Conservation (phyloP, 64 coral and sea anemone species). For the Orbicella faveolata region DNA sequence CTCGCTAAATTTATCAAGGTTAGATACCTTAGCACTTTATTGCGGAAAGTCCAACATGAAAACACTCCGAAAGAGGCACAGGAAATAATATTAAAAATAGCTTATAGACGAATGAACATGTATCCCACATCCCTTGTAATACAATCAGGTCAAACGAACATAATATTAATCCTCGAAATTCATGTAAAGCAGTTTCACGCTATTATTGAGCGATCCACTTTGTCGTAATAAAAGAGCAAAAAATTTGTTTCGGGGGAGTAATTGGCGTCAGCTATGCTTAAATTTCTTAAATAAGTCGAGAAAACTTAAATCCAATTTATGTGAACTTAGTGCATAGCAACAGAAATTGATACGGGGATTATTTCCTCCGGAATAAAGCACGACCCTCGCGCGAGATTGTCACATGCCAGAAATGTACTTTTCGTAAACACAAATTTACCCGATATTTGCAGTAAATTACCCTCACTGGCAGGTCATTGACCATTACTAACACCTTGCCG, state of each 20-base stretch:
- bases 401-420: constrained; percentile 35
- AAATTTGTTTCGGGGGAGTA: neutral
- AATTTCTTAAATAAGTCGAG: neutral
- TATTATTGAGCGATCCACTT: constrained; percentile 1
- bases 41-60: constrained; percentile 7
- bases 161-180: neutral
- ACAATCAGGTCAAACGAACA: neutral
- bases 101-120: neutral
- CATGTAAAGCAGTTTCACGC: neutral
- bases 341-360: constrained; percentile 14
- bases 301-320: neutral
- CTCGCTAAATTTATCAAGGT: neutral
- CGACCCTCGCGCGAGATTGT: neutral
- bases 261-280: neutral
- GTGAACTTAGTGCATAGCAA: neutral
- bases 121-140: constrained; percentile 5
- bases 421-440: neutral
- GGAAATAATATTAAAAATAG: neutral
- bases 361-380: neutral
- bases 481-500: neutral
- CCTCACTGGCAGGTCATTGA: neutral
- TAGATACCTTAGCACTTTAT: neutral
- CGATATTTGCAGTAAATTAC: constrained; percentile 9
- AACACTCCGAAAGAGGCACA: neutral
- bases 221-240: neutral